Base-by-base conservation (phyloP, 1,140 invertebrate genomes). In the Proales similis region DNA sequence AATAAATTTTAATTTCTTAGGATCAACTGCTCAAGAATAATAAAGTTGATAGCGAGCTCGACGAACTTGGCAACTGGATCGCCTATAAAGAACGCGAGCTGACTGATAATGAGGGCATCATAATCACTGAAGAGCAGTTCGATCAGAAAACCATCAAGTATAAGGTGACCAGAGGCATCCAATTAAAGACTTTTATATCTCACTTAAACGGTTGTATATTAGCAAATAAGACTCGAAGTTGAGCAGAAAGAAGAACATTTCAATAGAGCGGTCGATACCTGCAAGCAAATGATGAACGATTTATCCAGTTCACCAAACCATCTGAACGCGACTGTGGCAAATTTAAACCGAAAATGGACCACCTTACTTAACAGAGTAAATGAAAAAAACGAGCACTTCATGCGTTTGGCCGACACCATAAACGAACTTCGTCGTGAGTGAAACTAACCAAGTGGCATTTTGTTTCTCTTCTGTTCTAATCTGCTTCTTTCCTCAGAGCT, bases 201-300 rank as follows among this genome's bases (percentile, higher is more conserved):
- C 14, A 9, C 9, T 36, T 14, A 36, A 36, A n/a, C n/a, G n/a
- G 6, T 30, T 33, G 33, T 9, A n/a, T 45, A 20, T 14, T 11
- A 62, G 43, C 39, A 62, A 62, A 46, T 62, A 32, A 62, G 48
- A 62, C 36, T 30, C 9, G 57, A 62, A 46, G 38, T 62, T n/a
- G 43, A 62, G 2, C 33, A 20, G 33, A 62, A 46, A 32, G n/a
- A 29, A 7, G 1, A 14, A n/a, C 27, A 62, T 47, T 29, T 46
- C 2, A 46, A 30, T 24, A 12, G 36, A 32, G 12, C 48, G n/a
- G 36, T 45, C 26, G 39, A 62, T n/a, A 33, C 46, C 26, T 42
- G 39, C 36, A 62, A 62, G 22, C 30, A 62, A 32, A 33, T 62
- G 39, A 7, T 62, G 12, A 62, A 45, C 32, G 39, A 29, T 33